Percentiles rank a stretch among this genome's conserved stretches.
phyloP scores from a whole-genome alignment of 2,797 vertebrate species.

The Anableps anableps region DNA sequence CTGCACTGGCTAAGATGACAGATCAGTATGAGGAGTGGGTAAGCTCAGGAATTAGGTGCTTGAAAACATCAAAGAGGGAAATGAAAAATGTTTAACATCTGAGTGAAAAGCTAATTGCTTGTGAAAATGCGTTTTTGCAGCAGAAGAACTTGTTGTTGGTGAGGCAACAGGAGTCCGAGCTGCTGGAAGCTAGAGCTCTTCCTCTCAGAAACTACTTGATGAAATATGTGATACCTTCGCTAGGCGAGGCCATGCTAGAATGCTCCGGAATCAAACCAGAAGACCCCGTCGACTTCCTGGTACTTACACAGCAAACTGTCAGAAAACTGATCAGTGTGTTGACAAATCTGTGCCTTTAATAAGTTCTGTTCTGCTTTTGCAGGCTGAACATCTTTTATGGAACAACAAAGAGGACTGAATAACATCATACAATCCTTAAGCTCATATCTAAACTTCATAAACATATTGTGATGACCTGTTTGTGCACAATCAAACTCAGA shows the following conservation, averaged over 20 bases:
- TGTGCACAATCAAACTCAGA: not conserved
- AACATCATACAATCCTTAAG: not conserved
- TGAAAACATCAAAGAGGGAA: not conserved
- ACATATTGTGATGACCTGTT: not conserved
- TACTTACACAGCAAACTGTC: conserved; percentile 49
- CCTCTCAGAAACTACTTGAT: conserved; percentile 93
- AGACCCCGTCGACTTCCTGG: conserved; percentile 93
- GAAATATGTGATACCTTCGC: conserved; percentile 90
- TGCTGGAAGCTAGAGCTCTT: conserved; percentile 83
- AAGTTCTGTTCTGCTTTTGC: conserved; percentile 45
- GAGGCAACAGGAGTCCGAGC: conserved; percentile 85
- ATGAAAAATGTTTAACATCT: not conserved
- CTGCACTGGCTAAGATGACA: conserved; percentile 79
- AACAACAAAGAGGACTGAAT: conserved; percentile 74
- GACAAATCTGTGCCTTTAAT: not conserved
- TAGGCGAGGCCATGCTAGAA: conserved; percentile 86
- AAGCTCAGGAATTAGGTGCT: conserved; percentile 30
- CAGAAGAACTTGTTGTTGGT: conserved; percentile 84
- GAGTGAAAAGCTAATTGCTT: not conserved
- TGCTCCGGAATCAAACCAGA: conserved; percentile 89
- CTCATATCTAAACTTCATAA: not conserved
- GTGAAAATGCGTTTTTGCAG: conserved; percentile 64
- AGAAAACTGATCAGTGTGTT: not conserved
- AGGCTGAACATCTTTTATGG: conserved; percentile 93
- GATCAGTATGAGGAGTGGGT: conserved; percentile 91